Conservation (phyloP, 2,888 invertebrate species). For the Epinotia bilunana region DNA sequence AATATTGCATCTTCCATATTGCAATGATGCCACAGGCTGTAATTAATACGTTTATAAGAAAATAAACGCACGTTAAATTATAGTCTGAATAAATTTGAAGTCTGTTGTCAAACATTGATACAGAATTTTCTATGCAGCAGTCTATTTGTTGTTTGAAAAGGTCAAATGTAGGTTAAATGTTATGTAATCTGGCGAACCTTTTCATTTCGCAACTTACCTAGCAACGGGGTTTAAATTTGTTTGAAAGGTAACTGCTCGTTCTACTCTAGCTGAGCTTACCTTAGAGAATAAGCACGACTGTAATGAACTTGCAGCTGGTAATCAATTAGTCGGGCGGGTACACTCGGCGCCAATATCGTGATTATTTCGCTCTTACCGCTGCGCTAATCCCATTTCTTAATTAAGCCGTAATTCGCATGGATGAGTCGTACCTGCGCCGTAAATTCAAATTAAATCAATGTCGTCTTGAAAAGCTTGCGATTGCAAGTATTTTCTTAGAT, state of each 20-base stretch:
- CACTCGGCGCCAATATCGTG: conserved; percentile 58
- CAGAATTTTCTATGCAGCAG: too few relatives aligned
- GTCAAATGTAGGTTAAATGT: too few relatives aligned
- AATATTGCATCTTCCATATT: too few relatives aligned
- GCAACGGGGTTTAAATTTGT: neutral
- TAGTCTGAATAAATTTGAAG: too few relatives aligned
- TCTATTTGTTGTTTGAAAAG: too few relatives aligned
- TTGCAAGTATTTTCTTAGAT: neutral
- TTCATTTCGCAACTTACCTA: too few relatives aligned
- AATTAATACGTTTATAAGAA: too few relatives aligned
- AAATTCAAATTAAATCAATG: neutral
- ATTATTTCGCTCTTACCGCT: conserved; percentile 55
- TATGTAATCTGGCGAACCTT: too few relatives aligned
- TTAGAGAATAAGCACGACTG: conserved; percentile 7
- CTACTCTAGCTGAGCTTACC: neutral
- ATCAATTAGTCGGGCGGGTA: conserved; percentile 52
- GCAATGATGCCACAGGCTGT: too few relatives aligned
- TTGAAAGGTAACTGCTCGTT: neutral
- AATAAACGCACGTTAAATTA: too few relatives aligned
- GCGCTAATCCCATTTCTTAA: conserved; percentile 69
- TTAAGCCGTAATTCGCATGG: conserved; percentile 55
- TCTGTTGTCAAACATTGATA: too few relatives aligned
- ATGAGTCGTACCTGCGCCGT: neutral
- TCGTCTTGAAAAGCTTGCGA: neutral
- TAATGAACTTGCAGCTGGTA: conserved; percentile 13